Evolutionary conservation across 2,888 invertebrate genomes (phyloP).

Genomic region (Drosophila rellima): DNA sequence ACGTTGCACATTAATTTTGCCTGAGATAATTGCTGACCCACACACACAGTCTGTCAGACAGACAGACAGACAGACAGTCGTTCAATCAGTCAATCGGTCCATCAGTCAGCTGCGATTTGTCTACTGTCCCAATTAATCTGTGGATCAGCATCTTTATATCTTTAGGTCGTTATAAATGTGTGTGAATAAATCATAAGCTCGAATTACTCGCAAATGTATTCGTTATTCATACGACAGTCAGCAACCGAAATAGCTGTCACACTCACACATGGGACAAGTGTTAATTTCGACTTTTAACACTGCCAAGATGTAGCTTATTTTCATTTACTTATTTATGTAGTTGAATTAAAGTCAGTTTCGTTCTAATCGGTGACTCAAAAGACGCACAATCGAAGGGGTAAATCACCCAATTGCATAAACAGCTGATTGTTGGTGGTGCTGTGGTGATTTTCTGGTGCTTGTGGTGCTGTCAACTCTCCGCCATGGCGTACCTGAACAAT

Average conservation of each 20-base stretch:
- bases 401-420: not conserved
- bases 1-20: slow-evolving; percentile 66
- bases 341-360: slow-evolving; percentile 20
- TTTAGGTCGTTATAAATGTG: slow-evolving; percentile 16
- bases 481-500: slow-evolving; percentile 65
- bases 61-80: slow-evolving; percentile 16
- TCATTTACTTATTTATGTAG: slow-evolving; percentile 39
- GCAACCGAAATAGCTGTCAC: slow-evolving; percentile 23
- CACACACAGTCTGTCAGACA: slow-evolving; percentile 23
- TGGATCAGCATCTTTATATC: slow-evolving; percentile 24
- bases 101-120: slow-evolving; percentile 38
- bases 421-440: not conserved
- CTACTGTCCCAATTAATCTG: slow-evolving; percentile 61
- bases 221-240: slow-evolving; percentile 21
- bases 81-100: slow-evolving; percentile 26
- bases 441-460: not conserved
- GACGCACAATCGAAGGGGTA: not conserved
- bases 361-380: slow-evolving; percentile 57
- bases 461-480: slow-evolving; percentile 4
- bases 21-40: slow-evolving; percentile 46
- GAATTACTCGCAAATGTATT: slow-evolving; percentile 16
- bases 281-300: slow-evolving; percentile 54
- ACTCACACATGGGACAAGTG: slow-evolving; percentile 32
- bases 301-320: slow-evolving; percentile 13
- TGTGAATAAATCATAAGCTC: slow-evolving; percentile 55